Base-by-base conservation (phyloP, 1,140 invertebrate genomes). In the Pentalonia nigronervosa region DNA sequence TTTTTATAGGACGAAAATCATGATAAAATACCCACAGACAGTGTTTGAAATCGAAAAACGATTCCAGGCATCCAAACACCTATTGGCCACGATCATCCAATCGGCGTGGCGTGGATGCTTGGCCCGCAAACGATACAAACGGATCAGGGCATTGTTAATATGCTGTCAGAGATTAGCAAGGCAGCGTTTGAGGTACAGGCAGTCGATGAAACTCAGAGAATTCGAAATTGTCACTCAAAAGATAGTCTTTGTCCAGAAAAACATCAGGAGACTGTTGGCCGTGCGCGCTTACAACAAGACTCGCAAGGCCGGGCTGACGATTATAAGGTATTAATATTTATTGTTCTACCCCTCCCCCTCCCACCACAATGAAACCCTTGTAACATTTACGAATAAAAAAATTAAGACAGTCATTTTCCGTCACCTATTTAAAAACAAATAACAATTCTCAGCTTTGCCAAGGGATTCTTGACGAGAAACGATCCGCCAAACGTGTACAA, bases 31-130 rank as follows among this genome's bases (percentile, higher is more conserved):
- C 4, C 91, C 91, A 11, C 45, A n/a, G 2, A 93, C 48, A 2
- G 34, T 93, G 50, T 93, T 93, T 36, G 91, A 93, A 9, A 93
- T 93, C 25, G 91, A 93, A 93, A 45, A 81, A 21, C 91, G 91
- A 30, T 93, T 86, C 23, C 91, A 86, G 17, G 17, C 23, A 0
- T 11, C 23, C 0, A 93, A 84, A 3, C 76, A 93, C 81, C 7
- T 20, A 48, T 50, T 93, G 48, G 91, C 48, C 0, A 53, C 50
- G 2, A 86, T 25, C 1, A 93, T 93, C 11, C 91, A 93, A 41
- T 25, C 76, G 4, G 2, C 9, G n/a, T 93, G 91, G 91, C 67
- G 91, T 9, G 81, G 91, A 86, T 20, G 45, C 34, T 25, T 83
- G 14, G 34, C 81, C 11, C 91, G 50, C 25, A 36, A 86, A 41